A percentile compares a stretch with the other conserved stretches of the same genome.
These are phyloP conservation scores for Copidosoma floridanum DNA, from an alignment of 1,140 invertebrate species.

Conservation along the genomic window DNA sequence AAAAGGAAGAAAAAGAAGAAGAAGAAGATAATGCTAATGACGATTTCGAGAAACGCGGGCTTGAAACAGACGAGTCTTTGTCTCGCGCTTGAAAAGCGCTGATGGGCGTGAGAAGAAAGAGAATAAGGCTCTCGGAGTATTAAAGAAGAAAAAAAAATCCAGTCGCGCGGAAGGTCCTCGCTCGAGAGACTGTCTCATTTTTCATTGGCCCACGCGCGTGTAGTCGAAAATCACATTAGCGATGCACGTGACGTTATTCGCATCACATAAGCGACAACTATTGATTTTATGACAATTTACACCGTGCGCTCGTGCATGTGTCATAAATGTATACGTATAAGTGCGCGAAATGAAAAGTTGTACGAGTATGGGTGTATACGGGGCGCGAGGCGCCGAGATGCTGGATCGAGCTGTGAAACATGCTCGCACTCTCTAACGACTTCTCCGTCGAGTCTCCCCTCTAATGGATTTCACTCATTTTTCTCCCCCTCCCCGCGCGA, in stretches of 20 bases:
- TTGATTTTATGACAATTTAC: constrained; percentile 1
- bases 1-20: no score
- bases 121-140: neutral
- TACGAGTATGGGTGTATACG: neutral
- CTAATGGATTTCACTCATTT: constrained; percentile 59
- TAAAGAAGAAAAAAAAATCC: neutral
- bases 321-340: no score
- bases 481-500: constrained; percentile 52
- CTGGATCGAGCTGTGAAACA: constrained; percentile 35
- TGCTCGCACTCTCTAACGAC: neutral
- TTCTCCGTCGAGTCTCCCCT: constrained; percentile 39
- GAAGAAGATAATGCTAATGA: no score
- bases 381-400: neutral
- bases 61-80: constrained; percentile 17
- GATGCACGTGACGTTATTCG: constrained; percentile 40
- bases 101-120: neutral
- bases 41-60: no score
- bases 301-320: neutral
- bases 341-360: neutral
- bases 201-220: no score
- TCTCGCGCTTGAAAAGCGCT: neutral
- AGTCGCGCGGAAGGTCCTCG: no score
- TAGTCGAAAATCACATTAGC: constrained; percentile 42
- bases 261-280: constrained; percentile 17
- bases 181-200: no score